phyloP scores from a whole-genome alignment of 2,113 vertebrate species.

The Pseudolaguvia tuberculata region DNA sequence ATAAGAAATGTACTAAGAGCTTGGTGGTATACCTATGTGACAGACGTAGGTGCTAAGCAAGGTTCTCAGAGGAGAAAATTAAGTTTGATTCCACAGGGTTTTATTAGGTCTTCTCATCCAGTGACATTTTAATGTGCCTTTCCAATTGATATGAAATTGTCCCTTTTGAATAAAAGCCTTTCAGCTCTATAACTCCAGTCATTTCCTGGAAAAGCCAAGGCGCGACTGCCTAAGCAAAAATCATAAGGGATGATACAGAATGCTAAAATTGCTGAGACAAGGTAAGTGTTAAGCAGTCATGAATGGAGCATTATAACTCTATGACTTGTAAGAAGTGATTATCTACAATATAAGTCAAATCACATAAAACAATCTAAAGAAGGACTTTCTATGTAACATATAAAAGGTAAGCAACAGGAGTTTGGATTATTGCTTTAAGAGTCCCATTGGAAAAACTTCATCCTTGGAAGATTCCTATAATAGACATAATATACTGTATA shows the following conservation, averaged over 20 bases:
- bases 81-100: conserved; percentile 42
- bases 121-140: conserved; percentile 42
- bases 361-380: background rate
- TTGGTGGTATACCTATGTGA: conserved; percentile 34
- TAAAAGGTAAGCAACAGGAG: background rate
- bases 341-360: background rate
- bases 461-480: background rate
- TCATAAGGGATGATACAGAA: conserved; percentile 16
- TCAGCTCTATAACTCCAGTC: conserved; percentile 34
- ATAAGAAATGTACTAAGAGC: conserved; percentile 33
- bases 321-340: background rate
- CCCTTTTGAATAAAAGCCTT: conserved; percentile 44
- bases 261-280: conserved; percentile 39
- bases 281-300: conserved; percentile 26
- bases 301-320: background rate
- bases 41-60: conserved; percentile 15
- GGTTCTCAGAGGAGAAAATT: conserved; percentile 8
- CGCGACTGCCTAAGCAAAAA: conserved; percentile 7
- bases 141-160: conserved; percentile 35
- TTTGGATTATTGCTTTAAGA: background rate
- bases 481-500: background rate
- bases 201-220: conserved; percentile 21
- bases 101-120: conserved; percentile 32
- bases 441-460: background rate
- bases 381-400: background rate